Evolutionary conservation across 2,797 vertebrate species (phyloP), one percentile per base, ranked within the genome.

Genomic region (Microhierax caerulescens): DNA sequence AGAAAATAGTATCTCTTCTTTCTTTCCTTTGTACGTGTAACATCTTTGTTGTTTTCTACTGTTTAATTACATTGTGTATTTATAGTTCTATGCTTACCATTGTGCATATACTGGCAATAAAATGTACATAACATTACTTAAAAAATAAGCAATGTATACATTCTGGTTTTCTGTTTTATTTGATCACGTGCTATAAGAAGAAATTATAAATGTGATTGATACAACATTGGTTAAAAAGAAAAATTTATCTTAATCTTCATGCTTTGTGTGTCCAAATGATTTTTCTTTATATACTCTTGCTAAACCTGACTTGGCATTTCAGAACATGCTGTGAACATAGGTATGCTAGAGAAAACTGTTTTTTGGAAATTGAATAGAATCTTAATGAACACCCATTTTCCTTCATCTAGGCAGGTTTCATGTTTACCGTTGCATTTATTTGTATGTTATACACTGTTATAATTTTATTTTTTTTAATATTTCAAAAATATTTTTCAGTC

Each of bases 81-180:
- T 99, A 99, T 99, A 99, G 99, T 99, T 98, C 98, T 99, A 98
- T 99, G 99, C 99, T 99, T 99, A 99, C 98, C 98, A 97, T 98
- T 98, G 98, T 98, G 98, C 98, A 99, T 99, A 98, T 98, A 98
- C 98, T 98, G 98, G 98, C 98, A 98, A 99, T 99, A 98, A 99
- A 99, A 98, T 99, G 99, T 99, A 99, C 98, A 99, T 99, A 98
- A 99, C 98, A 97, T 98, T 97, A 98, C 97, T 98, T 98, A 93
- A 98, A 96, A 98, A 93, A 93, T 78, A 43, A 96, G 94, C 87
- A 74, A 89, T 94, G 94, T 97, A 96, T 93, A 96, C 94, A 87
- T 85, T 89, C 92, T 91, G 93, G 80, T 63, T 97, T 98, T 97
- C 96, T 97, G 88, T 95, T 95, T 97, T 88, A 60, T 95, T 97